phyloP scores from a whole-genome alignment of 2,797 vertebrate genomes.

The Cossypha polioptera region DNA sequence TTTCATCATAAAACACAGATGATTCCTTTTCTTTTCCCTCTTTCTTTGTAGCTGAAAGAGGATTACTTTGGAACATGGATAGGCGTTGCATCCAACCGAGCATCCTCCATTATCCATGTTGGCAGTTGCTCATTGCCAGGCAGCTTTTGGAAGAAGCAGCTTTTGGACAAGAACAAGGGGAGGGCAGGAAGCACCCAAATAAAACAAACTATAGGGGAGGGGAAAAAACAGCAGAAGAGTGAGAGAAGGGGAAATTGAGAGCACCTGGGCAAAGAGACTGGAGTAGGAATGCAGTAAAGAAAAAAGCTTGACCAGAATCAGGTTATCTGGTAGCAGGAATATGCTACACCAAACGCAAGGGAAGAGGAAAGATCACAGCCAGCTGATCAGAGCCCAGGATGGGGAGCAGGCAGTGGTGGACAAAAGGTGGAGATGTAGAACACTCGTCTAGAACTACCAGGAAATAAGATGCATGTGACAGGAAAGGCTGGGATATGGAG shows the following conservation, averaged over 20 bases:
- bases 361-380: background rate
- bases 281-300: background rate
- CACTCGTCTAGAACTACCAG: background rate
- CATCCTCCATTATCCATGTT: background rate
- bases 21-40: background rate
- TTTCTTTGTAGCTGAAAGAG: background rate
- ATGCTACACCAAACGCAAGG: accelerated
- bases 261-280: background rate
- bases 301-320: background rate
- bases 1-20: background rate
- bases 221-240: background rate
- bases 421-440: background rate
- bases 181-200: accelerated
- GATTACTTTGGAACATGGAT: background rate
- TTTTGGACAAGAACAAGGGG: background rate
- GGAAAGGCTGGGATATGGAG: background rate
- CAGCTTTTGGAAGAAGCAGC: background rate
- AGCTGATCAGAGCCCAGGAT: background rate
- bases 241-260: background rate
- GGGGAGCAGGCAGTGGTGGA: background rate
- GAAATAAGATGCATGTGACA: background rate
- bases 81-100: background rate
- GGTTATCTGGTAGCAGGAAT: background rate
- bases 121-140: background rate
- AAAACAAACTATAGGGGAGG: background rate